Evolutionary conservation across 2,113 vertebrate genomes (phyloP).

Genomic region (Poicephalus meyeri): DNA sequence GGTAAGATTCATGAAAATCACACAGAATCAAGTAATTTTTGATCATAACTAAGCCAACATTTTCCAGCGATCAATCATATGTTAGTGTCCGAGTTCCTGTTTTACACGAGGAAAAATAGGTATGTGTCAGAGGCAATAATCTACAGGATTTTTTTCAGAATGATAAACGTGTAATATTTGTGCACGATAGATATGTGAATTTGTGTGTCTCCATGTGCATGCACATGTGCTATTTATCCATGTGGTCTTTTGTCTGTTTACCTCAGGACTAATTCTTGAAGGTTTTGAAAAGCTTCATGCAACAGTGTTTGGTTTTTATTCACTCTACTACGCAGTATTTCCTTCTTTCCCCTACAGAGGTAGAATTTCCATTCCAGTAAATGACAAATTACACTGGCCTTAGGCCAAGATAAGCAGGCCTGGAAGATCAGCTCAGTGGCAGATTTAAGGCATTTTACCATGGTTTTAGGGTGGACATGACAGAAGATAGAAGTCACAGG

Average conservation of each 20-base stretch:
- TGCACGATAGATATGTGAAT: not conserved
- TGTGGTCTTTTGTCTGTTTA: not conserved
- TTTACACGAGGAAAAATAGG: not conserved
- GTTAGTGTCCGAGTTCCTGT: not conserved
- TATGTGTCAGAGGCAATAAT: not conserved
- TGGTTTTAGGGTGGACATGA: not conserved
- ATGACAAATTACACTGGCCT: not conserved
- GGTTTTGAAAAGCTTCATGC: not conserved
- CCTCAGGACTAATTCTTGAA: not conserved
- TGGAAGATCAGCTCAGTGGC: not conserved
- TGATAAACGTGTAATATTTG: not conserved
- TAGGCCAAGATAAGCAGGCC: not conserved
- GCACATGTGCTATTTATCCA: not conserved
- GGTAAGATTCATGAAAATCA: not conserved
- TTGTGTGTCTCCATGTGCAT: not conserved
- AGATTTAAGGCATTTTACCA: not conserved
- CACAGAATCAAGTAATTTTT: not conserved
- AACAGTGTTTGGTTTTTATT: not conserved
- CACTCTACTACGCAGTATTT: not conserved
- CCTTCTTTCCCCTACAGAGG: not conserved
- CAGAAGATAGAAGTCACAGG: not conserved
- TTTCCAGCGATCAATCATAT: not conserved
- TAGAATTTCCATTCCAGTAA: not conserved
- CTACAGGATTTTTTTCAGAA: not conserved
- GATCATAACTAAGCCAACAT: not conserved